These are phyloP conservation scores for Carassius carassius DNA, from an alignment of 2,113 vertebrate species.

Conservation along the genomic window DNA sequence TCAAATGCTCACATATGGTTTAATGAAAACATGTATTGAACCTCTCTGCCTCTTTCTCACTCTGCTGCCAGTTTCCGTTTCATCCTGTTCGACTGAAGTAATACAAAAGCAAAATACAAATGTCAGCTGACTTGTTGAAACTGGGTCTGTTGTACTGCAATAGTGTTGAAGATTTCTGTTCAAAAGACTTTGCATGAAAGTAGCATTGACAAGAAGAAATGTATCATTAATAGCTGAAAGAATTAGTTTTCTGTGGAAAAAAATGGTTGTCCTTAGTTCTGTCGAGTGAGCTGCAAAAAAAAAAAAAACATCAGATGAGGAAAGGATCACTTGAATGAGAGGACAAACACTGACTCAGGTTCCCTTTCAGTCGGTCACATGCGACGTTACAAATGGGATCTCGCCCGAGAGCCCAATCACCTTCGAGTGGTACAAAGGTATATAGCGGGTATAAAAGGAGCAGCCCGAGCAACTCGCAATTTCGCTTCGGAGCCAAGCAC, in stretches of 20 bases:
- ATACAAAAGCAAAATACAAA: neutral
- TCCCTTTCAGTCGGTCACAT: neutral
- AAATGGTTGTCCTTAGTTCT: neutral
- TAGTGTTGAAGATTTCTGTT: neutral
- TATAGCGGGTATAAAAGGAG: too few relatives aligned
- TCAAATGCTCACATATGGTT: neutral
- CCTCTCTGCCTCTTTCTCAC: slow-evolving; percentile 13
- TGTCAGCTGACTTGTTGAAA: neutral
- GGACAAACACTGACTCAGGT: neutral
- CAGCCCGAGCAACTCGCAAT: too few relatives aligned
- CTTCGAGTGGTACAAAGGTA: too few relatives aligned
- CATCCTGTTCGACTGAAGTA: neutral
- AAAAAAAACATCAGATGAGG: neutral
- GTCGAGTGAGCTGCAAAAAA: neutral
- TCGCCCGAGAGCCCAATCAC: too few relatives aligned
- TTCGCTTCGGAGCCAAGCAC: too few relatives aligned
- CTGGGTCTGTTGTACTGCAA: neutral
- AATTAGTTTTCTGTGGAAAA: neutral
- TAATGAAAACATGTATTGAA: neutral
- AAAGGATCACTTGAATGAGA: neutral
- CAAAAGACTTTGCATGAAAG: slow-evolving; percentile 13
- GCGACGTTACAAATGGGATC: too few relatives aligned
- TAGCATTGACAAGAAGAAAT: neutral
- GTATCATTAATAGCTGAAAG: neutral
- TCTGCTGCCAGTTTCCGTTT: neutral